Base-by-base conservation (phyloP, 2,797 vertebrate species). In the Buceros bicornis region DNA sequence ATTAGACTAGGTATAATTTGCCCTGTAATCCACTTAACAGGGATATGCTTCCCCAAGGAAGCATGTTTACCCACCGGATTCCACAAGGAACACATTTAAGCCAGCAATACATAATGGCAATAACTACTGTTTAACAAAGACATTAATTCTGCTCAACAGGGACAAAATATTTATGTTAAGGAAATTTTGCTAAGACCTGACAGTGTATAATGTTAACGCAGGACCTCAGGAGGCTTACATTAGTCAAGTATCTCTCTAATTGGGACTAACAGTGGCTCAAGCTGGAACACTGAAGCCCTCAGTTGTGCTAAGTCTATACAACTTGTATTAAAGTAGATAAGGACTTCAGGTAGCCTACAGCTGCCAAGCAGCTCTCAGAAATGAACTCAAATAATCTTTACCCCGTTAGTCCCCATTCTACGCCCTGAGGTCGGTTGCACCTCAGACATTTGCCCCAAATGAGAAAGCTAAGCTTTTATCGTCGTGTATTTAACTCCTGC, bases 1-100 rank as follows among this genome's bases (percentile, higher is more conserved):
- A 87, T 80, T 94, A 93, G 28, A 80, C 66, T 64, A 58, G 43
- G 66, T 92, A 83, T 77, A 87, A 93, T 70, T 95, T 91, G 74
- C 54, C 96, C 94, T 84, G 72, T 94, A 96, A 96, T 95, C 93
- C 79, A 95, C 77, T 95, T 95, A 94, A 94, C 71, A 91, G 87
- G 90, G 96, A 89, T 89, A 87, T 35, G 80, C 89, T 95, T 96
- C 89, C 93, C 90, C 81, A 95, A 92, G 79, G 90, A 96, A 81
- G 53, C 43, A 78, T 72, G 86, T 95, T 97, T 96, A 94, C 89
- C 87, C 88, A 69, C 64, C 3, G 3, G 66, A 91, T 95, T 95
- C 83, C 94, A 81, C 76, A 87, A 94, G 86, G 95, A 94, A 82
- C 74, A 74, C 45, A 82, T 71, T 61, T 81, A 90, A 97, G 82